These are phyloP conservation scores for Nothocercus nigrocapillus DNA, from an alignment of 2,113 vertebrate genomes.

Conservation along the genomic window DNA sequence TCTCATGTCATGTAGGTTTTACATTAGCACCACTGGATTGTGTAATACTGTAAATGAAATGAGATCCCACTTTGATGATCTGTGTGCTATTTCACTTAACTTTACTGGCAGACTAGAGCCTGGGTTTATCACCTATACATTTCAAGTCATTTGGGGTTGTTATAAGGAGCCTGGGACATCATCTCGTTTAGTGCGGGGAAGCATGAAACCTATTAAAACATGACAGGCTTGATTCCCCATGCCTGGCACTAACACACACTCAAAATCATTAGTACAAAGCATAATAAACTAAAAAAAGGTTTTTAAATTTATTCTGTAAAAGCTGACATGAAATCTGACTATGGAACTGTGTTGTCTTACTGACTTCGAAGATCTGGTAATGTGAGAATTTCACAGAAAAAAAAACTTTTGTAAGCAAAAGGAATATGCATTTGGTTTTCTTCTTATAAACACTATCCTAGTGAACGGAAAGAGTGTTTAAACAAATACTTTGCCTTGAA, in stretches of 20 bases:
- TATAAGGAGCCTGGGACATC: slow-evolving; percentile 71
- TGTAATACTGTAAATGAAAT: slow-evolving; percentile 77
- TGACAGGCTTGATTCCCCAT: slow-evolving; percentile 65
- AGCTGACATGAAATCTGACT: slow-evolving; percentile 16
- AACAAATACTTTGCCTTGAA: background rate
- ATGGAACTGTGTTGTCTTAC: slow-evolving; percentile 1
- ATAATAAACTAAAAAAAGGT: slow-evolving; percentile 11
- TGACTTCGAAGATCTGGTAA: background rate
- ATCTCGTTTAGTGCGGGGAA: slow-evolving; percentile 71
- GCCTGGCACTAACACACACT: slow-evolving; percentile 33
- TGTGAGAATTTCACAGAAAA: background rate
- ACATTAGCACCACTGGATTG: slow-evolving; percentile 73
- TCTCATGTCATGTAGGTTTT: slow-evolving; percentile 70
- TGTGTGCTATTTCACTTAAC: slow-evolving; percentile 74
- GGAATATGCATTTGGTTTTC: background rate
- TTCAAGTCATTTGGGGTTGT: slow-evolving; percentile 75
- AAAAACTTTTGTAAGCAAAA: fast-evolving
- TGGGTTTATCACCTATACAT: slow-evolving; percentile 74
- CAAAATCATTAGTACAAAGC: slow-evolving; percentile 56
- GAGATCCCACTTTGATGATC: slow-evolving; percentile 75
- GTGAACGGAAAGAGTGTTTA: background rate
- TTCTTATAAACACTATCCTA: background rate
- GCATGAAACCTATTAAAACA: slow-evolving; percentile 75
- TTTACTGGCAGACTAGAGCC: slow-evolving; percentile 69
- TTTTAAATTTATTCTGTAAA: background rate